These are phyloP conservation scores for Dynastes tityus DNA, from an alignment of 2,888 invertebrate species.

Conservation along the genomic window DNA sequence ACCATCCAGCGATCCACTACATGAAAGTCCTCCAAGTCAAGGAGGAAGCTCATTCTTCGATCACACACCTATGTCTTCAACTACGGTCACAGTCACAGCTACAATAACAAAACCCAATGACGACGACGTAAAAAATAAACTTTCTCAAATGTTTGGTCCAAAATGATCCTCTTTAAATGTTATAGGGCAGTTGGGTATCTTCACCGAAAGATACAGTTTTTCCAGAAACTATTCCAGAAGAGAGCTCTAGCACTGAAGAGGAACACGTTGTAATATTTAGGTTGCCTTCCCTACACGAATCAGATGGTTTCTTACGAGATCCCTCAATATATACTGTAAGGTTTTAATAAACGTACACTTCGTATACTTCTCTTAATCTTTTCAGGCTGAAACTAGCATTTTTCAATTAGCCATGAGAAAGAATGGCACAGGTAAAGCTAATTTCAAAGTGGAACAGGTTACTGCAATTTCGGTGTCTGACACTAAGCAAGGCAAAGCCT, in stretches of 20 bases:
- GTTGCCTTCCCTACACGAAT: conserved; percentile 82
- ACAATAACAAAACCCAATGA: conserved; percentile 69
- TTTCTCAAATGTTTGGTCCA: conserved; percentile 30
- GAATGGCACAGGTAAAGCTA: conserved; percentile 70
- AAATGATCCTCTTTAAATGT: conserved; percentile 48
- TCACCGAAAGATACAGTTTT: conserved; percentile 92
- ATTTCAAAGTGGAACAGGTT: conserved; percentile 71
- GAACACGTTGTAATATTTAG: conserved; percentile 93
- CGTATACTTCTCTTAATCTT: not conserved
- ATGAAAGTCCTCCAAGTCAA: conserved; percentile 79
- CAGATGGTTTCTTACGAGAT: conserved; percentile 82
- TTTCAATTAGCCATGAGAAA: conserved; percentile 78
- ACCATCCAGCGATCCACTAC: conserved; percentile 60
- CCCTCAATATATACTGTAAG: conserved; percentile 86
- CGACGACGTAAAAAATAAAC: conserved; percentile 73
- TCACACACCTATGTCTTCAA: conserved; percentile 62
- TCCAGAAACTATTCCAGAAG: conserved; percentile 94
- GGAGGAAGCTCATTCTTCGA: conserved; percentile 73
- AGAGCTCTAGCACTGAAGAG: conserved; percentile 93
- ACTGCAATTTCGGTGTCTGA: conserved; percentile 70
- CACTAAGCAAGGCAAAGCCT: conserved; percentile 68
- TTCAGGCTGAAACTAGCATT: conserved; percentile 83
- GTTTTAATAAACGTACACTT: conserved; percentile 22
- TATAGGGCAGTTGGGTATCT: conserved; percentile 82
- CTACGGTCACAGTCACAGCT: conserved; percentile 69